Conservation (phyloP, 2,888 invertebrate species). For the Leucophenga montana region DNA sequence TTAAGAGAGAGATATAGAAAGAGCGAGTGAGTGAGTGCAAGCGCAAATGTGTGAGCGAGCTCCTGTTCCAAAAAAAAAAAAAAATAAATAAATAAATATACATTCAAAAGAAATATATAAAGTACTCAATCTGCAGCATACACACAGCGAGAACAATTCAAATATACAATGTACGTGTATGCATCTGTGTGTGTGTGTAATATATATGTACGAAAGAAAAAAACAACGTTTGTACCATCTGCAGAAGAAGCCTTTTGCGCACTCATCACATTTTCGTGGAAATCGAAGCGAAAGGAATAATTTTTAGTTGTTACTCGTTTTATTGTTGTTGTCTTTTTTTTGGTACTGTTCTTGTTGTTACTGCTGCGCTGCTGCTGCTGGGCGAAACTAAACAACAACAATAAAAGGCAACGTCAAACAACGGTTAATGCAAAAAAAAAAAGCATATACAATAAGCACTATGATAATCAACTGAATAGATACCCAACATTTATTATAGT, state of each 20-base stretch:
- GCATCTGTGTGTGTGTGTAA: neutral
- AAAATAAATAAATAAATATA: conserved; percentile 37
- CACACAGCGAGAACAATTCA: neutral
- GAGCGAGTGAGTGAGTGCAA: no score
- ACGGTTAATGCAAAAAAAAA: conserved; percentile 12
- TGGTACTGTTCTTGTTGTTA: conserved; percentile 16
- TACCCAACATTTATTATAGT: no score
- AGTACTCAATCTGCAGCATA: no score
- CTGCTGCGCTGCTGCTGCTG: conserved; percentile 6
- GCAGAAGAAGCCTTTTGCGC: conserved; percentile 63
- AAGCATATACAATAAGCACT: no score
- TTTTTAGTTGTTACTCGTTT: conserved; percentile 27
- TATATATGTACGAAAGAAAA: no score
- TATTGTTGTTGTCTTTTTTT: conserved; percentile 6
- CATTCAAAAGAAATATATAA: neutral
- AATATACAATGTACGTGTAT: neutral
- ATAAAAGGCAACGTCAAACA: neutral
- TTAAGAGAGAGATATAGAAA: no score
- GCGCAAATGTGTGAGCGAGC: no score
- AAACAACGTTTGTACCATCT: conserved; percentile 46
- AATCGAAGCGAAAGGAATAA: conserved; percentile 64
- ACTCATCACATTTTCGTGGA: conserved; percentile 71
- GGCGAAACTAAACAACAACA: conserved; percentile 16
- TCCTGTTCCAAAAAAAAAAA: conserved; percentile 16
- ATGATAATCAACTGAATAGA: no score